Percentiles rank a stretch among this genome's conserved stretches.
These are phyloP conservation scores for Arnoldichthys spilopterus DNA, from an alignment of 2,797 vertebrate genomes.

Conservation along the genomic window DNA sequence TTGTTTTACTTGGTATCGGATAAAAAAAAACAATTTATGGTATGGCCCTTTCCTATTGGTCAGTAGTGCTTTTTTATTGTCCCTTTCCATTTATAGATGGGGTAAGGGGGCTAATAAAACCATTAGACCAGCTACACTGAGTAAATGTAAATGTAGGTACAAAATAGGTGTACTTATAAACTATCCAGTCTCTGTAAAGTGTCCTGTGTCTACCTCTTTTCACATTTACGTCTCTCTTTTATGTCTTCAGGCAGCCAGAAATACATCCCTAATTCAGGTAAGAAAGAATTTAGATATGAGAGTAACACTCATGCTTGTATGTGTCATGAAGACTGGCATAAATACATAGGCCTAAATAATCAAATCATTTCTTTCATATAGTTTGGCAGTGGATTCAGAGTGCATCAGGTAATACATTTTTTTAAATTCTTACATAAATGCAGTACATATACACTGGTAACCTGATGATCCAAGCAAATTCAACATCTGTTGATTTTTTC, in stretches of 20 bases:
- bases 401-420: constrained; percentile 31
- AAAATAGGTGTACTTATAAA: too few species aligned
- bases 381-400: constrained; percentile 36
- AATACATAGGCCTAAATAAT: background rate
- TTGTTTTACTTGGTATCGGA: too few species aligned
- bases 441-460: background rate
- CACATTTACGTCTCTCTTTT: background rate
- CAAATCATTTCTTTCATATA: background rate
- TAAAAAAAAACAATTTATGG: too few species aligned
- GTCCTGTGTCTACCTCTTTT: background rate
- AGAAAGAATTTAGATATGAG: background rate
- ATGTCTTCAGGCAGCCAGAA: constrained; percentile 23
- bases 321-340: background rate
- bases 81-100: background rate
- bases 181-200: too few species aligned
- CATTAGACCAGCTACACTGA: too few species aligned
- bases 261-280: constrained; percentile 36
- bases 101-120: background rate
- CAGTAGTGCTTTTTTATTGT: too few species aligned
- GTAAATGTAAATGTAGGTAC: background rate
- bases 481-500: constrained; percentile 2
- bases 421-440: background rate
- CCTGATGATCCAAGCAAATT: background rate
- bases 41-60: too few species aligned
- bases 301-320: background rate